These are phyloP conservation scores for Apamea crenata DNA, from an alignment of 2,888 invertebrate species.

Conservation along the genomic window DNA sequence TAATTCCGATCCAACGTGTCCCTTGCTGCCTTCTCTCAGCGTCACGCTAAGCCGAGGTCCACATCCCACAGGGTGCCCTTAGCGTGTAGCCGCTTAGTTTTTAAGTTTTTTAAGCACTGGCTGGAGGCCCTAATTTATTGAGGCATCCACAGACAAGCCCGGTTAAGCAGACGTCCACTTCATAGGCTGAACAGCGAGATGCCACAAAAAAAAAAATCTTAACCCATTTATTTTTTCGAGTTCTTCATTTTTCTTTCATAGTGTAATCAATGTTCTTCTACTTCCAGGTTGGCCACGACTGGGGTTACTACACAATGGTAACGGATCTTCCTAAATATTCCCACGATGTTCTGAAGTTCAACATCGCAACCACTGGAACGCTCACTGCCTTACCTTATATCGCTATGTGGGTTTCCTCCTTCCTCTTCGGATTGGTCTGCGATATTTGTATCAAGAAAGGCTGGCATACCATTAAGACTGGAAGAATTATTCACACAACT, in stretches of 20 bases:
- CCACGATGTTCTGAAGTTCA: slow-evolving; percentile 91
- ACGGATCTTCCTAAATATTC: slow-evolving; percentile 93
- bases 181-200: no score
- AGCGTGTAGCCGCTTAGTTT: no score
- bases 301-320: slow-evolving; percentile 93
- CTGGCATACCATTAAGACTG: slow-evolving; percentile 90
- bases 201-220: no score
- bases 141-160: no score
- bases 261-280: not conserved
- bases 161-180: no score
- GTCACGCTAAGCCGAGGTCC: no score
- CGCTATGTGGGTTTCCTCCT: slow-evolving; percentile 92
- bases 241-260: not conserved
- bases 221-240: not conserved
- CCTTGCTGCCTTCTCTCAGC: no score
- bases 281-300: slow-evolving; percentile 89
- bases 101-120: no score
- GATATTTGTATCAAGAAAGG: slow-evolving; percentile 92
- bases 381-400: slow-evolving; percentile 92
- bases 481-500: slow-evolving; percentile 92
- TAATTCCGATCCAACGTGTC: no score
- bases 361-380: slow-evolving; percentile 91
- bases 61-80: no score
- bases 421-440: slow-evolving; percentile 92
- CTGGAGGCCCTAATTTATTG: no score